These are phyloP conservation scores for Halocaridina rubra DNA, from an alignment of 2,888 invertebrate genomes.

Conservation along the genomic window DNA sequence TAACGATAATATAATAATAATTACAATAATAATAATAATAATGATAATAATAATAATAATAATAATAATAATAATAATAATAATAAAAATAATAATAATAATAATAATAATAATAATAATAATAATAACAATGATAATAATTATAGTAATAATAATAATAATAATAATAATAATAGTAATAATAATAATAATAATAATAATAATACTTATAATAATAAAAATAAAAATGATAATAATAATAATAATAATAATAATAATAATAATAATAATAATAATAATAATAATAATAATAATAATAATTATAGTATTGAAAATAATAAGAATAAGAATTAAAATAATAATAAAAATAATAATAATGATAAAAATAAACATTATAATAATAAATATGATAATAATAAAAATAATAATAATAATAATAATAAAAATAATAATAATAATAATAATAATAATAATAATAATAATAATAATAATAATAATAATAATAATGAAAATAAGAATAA, in stretches of 20 bases:
- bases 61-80: neutral
- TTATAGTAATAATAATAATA: neutral
- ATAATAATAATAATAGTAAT: neutral
- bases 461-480: neutral
- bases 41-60: neutral
- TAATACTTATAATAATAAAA: neutral
- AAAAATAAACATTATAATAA: neutral
- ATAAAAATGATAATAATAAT: neutral
- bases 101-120: neutral
- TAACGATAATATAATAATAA: neutral
- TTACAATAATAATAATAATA: neutral
- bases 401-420: conserved; percentile 1
- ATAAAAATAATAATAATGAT: neutral
- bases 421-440: neutral
- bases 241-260: neutral
- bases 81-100: neutral
- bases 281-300: neutral
- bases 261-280: neutral
- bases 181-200: neutral
- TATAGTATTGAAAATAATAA: neutral
- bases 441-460: neutral
- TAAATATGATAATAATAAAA: neutral
- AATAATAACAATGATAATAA: neutral
- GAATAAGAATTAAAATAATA: neutral
- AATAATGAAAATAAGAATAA: neutral